These are phyloP conservation scores for Macaca nemestrina DNA, from an alignment of 2,113 vertebrate species.

Conservation along the genomic window DNA sequence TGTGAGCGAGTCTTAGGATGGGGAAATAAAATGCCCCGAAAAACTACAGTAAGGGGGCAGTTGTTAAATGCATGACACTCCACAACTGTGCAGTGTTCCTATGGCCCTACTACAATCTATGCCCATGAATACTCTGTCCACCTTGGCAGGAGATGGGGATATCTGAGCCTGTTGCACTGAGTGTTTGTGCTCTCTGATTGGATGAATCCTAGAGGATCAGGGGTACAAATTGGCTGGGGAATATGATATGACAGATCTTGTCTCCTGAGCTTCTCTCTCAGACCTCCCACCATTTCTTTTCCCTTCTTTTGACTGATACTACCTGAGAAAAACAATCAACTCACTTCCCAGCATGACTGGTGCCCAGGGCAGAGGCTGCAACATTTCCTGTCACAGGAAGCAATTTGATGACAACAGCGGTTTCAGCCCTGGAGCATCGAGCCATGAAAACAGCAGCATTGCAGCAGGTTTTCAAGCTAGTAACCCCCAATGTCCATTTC, in stretches of 20 bases:
- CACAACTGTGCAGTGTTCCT: not conserved
- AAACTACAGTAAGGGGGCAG: not conserved
- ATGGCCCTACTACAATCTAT: not conserved
- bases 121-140: not conserved
- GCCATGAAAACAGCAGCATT: conserved; percentile 20
- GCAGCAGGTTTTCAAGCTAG: not conserved
- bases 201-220: not conserved
- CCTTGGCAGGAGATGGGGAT: not conserved
- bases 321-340: conserved; percentile 58
- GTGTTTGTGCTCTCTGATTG: conserved; percentile 1
- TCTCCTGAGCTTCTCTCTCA: conserved; percentile 13
- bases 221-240: not conserved
- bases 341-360: conserved; percentile 60
- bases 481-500: not conserved
- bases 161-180: not conserved
- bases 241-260: not conserved
- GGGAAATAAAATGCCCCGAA: conserved; percentile 35
- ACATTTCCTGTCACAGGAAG: conserved; percentile 34
- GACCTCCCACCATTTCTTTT: not conserved
- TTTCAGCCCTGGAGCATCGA: not conserved
- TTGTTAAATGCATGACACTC: not conserved
- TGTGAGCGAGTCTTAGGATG: not conserved
- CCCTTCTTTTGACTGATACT: conserved; percentile 22
- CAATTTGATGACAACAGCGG: not conserved
- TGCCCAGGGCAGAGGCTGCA: conserved; percentile 59